Evolutionary conservation across 2,113 vertebrate genomes (phyloP), one percentile per base, ranked within the genome.

Genomic region (Vicugna pacos): DNA sequence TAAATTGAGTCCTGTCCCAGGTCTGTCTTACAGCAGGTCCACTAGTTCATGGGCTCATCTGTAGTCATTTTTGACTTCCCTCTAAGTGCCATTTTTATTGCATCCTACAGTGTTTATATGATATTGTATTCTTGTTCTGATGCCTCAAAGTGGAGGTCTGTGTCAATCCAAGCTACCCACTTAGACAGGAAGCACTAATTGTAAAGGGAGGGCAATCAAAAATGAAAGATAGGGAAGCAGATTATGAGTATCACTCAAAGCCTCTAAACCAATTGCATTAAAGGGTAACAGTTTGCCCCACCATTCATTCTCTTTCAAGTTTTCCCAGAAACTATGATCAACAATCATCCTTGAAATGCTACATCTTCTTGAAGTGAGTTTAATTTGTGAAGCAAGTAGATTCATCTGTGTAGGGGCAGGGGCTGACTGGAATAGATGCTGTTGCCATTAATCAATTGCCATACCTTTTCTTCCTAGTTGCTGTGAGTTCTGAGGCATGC

Each of bases 41-140:
- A 30, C 2, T 2, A 75, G 0, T 46, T 1, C 26, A 42, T 16
- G 46, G 50, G 26, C 4, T 7, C 6, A 24, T 22, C 11, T 24
- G 7, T 79, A 8, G 5, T 70, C 9, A 88, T 70, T 84, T 62
- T 8, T 20, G 32, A n/a, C 0, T 83, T 93, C 64, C 35, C 11
- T 69, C 6, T 5, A 73, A 84, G 30, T 35, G 16, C 1, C 12
- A 35, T 17, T 70, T 89, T 58, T 76, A 64, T 5, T 35, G 54
- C 7, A 38, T 81, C 22, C 17, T 52, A 24, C 17, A 65, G 5
- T 75, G 1, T 75, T 35, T 19, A 28, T 32, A 32, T 69, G 32
- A 64, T 56, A 72, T 35, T 73, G 52, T 52, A 42, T 52, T 83
- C 30, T 87, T 75, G 50, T 73, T 24, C 15, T 46, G 8, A 38